Percentiles rank a stretch among this genome's conserved stretches.
Conservation (phyloP, 2,888 invertebrate genomes). For the Drosophila mimica region DNA sequence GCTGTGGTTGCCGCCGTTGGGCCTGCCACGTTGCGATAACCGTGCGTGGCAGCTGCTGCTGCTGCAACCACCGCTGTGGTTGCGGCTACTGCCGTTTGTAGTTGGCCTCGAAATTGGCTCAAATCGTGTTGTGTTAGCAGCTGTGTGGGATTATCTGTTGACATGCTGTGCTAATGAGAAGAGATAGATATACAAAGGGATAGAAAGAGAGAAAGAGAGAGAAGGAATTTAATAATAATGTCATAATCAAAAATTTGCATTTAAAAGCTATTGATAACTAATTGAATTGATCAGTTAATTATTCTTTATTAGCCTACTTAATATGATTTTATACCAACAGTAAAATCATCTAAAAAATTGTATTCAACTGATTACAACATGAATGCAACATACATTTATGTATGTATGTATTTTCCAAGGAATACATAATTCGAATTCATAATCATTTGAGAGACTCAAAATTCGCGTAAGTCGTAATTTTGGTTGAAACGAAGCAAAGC, state of each 20-base stretch:
- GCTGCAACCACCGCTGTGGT: constrained; percentile 49
- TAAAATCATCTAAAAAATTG: background rate
- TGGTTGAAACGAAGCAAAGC: background rate
- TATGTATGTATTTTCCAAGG: background rate
- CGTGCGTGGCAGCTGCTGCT: constrained; percentile 59
- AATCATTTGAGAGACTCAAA: background rate
- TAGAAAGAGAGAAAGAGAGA: background rate
- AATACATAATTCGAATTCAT: background rate
- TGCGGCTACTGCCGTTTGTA: constrained; percentile 67
- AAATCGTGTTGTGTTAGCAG: constrained; percentile 80
- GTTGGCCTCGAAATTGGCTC: constrained; percentile 75
- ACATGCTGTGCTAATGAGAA: constrained; percentile 82
- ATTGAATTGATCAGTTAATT: background rate
- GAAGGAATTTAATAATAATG: background rate
- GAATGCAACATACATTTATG: background rate
- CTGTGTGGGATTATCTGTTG: constrained; percentile 83
- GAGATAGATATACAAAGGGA: background rate
- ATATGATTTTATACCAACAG: background rate
- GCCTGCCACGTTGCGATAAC: constrained; percentile 62
- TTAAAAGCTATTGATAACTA: background rate
- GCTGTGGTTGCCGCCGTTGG: constrained; percentile 48
- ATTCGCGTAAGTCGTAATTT: background rate
- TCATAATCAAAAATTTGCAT: background rate
- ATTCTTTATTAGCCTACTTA: background rate
- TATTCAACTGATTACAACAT: background rate